Evolutionary conservation across 2,888 invertebrate species (phyloP).

Genomic region (Spisula subtruncata): DNA sequence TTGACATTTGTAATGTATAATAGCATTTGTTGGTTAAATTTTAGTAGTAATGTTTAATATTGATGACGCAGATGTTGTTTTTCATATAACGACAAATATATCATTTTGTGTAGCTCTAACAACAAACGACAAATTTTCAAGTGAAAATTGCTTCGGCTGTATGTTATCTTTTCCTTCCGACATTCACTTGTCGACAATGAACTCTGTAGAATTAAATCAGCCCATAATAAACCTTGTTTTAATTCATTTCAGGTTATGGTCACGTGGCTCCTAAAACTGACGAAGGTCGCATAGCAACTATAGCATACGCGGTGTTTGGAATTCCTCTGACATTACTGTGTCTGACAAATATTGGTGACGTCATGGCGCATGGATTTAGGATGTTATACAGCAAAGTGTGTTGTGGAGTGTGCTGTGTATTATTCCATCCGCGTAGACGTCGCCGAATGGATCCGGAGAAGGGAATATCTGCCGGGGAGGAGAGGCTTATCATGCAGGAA

Average conservation of each 20-base stretch:
- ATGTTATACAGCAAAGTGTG: slow-evolving; percentile 89
- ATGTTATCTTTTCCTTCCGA: no score
- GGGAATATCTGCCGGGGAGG: slow-evolving; percentile 71
- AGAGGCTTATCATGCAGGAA: slow-evolving; percentile 75
- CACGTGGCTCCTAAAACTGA: slow-evolving; percentile 86
- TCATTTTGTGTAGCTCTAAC: no score
- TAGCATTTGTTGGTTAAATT: no score
- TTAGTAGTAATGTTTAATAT: no score
- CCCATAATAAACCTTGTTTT: no score
- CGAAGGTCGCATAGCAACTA: slow-evolving; percentile 85
- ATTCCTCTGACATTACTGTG: slow-evolving; percentile 86
- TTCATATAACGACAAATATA: no score
- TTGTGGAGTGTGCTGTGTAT: slow-evolving; percentile 85
- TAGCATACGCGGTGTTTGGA: slow-evolving; percentile 86
- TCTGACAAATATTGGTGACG: slow-evolving; percentile 86
- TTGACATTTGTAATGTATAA: no score
- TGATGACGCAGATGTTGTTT: no score
- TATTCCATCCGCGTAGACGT: slow-evolving; percentile 79
- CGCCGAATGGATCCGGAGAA: slow-evolving; percentile 80
- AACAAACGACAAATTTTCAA: no score
- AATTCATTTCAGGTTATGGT: slow-evolving; percentile 84
- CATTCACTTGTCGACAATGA: no score
- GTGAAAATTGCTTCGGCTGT: no score
- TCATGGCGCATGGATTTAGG: slow-evolving; percentile 87
- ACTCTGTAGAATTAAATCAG: no score